Evolutionary conservation across 2,888 invertebrate genomes (phyloP), one percentile per base, ranked within the genome.

Genomic region (Eupithecia tripunctaria): DNA sequence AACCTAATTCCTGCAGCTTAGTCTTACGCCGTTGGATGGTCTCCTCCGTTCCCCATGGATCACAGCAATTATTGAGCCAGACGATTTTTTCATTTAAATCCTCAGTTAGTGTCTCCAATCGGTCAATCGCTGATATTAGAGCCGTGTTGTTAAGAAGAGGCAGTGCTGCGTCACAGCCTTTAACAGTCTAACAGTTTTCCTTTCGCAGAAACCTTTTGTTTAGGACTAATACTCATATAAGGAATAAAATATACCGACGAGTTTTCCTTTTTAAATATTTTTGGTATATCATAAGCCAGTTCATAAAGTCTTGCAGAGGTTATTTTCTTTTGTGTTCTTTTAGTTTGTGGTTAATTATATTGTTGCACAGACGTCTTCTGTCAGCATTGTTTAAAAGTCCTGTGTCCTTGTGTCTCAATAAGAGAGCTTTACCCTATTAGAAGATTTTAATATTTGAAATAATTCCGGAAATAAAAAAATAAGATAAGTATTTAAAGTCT

Each of bases 401-500:
- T 38, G 41, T 65, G 64, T 65, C 64, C 41, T 38, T 38, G 41
- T 65, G 64, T 65, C 64, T 65, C 41, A 65, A 38, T 65, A 65
- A 47, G 47, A 41, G 41, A 41, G 38, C 41, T 65, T 65, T 12
- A 36, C 64, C 21, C 41, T 25, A 65, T 65, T 65, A 21, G 36
- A 65, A 38, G 32, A 65, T 38, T 65, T n/a, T 38, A 65, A 65
- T 65, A 65, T 65, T 65, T 65, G 36, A 65, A 65, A 65, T 41
- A 65, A 65, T 65, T 65, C 64, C 64, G 38, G 64, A 65, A 65
- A 65, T 65, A 65, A 65, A 21, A 38, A 65, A 65, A 38, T 36
- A 36, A 36, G 36, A 36, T 36, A 36, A 36, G 36, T 36, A 36
- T 36, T 36, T 36, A 36, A 7, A 7, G 32, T 32, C 4, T 29